Percentiles rank a stretch among this genome's conserved stretches.
Evolutionary conservation across 2,113 vertebrate genomes (phyloP).

Genomic region (Cyprinodon brontotheroides): DNA sequence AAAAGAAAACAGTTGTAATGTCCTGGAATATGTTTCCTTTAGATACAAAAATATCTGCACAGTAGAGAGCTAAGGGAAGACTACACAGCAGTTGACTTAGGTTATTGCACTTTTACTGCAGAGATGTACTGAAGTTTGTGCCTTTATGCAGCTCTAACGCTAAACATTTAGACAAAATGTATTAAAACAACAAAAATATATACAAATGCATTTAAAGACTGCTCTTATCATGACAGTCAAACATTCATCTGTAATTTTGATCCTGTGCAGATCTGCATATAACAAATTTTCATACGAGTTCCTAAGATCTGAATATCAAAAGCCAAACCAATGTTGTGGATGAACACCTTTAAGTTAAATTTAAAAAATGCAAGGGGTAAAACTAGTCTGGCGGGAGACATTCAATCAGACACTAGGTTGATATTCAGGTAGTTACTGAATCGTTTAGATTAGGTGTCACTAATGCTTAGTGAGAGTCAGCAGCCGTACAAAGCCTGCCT

Average conservation of each 20-base stretch:
- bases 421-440: conserved; percentile 78
- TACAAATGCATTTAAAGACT: conserved; percentile 20
- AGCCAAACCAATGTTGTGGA: conserved; percentile 75
- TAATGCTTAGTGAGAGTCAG: conserved; percentile 72
- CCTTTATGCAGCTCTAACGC: background rate
- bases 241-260: conserved; percentile 37
- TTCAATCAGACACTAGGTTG: conserved; percentile 70
- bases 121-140: too few species aligned
- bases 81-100: too few species aligned
- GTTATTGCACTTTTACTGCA: too few species aligned
- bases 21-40: too few species aligned
- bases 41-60: too few species aligned
- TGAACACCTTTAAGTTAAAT: conserved; percentile 73
- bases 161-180: background rate
- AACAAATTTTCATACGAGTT: conserved; percentile 54
- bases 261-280: conserved; percentile 12
- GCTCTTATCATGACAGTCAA: conserved; percentile 39
- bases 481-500: conserved; percentile 53
- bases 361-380: conserved; percentile 62
- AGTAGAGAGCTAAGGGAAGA: too few species aligned
- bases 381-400: conserved; percentile 76
- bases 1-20: too few species aligned
- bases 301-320: conserved; percentile 59
- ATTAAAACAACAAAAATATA: conserved; percentile 8
- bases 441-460: conserved; percentile 80